phyloP scores from a whole-genome alignment of 2,113 vertebrate species.

The Gobiocypris rarus region DNA sequence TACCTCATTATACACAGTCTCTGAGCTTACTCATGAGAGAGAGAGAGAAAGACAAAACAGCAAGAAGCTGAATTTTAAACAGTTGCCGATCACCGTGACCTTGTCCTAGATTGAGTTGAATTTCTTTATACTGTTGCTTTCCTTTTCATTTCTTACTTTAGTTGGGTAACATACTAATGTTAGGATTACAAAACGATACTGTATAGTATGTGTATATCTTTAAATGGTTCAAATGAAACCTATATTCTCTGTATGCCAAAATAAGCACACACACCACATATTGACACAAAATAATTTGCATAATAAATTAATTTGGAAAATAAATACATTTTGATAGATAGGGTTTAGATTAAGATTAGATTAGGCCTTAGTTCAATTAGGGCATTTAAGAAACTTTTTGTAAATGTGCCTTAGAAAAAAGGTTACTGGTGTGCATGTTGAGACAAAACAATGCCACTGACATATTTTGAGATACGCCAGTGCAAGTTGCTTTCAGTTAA shows the following conservation, averaged over 20 bases:
- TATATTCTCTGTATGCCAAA: background rate
- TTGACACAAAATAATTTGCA: background rate
- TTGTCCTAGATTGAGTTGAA: conserved; percentile 19
- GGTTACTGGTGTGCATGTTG: too few species aligned
- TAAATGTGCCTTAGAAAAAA: too few species aligned
- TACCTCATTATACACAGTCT: conserved; percentile 2
- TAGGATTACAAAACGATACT: background rate
- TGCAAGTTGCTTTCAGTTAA: too few species aligned
- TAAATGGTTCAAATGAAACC: background rate
- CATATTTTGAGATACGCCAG: too few species aligned
- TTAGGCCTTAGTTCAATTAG: too few species aligned
- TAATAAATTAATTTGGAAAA: too few species aligned
- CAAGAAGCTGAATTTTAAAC: conserved; percentile 24
- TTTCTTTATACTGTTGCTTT: background rate
- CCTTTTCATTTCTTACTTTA: background rate
- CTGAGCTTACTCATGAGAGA: background rate
- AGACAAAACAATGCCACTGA: too few species aligned
- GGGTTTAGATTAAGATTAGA: too few species aligned
- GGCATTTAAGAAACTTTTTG: too few species aligned
- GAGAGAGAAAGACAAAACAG: conserved; percentile 20
- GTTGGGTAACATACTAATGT: background rate
- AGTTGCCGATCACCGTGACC: conserved; percentile 13
- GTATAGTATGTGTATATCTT: background rate
- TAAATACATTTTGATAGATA: too few species aligned
- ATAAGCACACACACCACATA: background rate